Evolutionary conservation across 2,113 vertebrate genomes (phyloP), one percentile per base, ranked within the genome.

Genomic region (Corythaixoides concolor): DNA sequence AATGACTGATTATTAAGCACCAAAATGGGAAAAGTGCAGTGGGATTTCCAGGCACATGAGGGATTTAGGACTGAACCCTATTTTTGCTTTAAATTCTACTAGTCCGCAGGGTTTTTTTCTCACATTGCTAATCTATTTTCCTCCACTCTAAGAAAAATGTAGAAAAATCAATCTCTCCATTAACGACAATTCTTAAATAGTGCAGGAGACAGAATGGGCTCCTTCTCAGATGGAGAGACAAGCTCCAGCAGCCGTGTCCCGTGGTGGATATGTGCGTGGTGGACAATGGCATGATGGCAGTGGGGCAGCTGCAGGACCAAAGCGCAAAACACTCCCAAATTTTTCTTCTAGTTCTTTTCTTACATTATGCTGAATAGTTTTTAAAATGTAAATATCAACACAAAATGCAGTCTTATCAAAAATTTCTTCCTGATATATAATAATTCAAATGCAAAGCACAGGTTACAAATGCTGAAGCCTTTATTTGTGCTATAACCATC

Each of bases 1-100:
- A 96, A 93, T 96, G 92, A 90, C 73, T 93, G 94, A 96, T 96
- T 93, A 94, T 91, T 41, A 30, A 85, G 28, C 41, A 90, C 80
- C 89, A 89, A 82, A 87, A 85, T 89, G 39, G 73, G 49, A 82
- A 86, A 82, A 94, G 43, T 50, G 59, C 47, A 56, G 23, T 60
- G 82, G 95, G 82, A 96, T 91, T 96, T 96, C 79, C 74, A 85
- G 72, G 63, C 69, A 20, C 30, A 5, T 30, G 60, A 78, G 66
- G 49, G 73, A 78, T 95, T 94, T 81, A 49, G 66, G 80, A 24
- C 49, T 37, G 70, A 92, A 75, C 56, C 64, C 45, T 41, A 45
- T 39, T 93, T 97, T 90, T 89, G 30, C 50, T 85, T 58, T 43
- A 50, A 73, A 78, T 64, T 21, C 76, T 35, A 11, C 14, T 33